phyloP scores from a whole-genome alignment of 1,140 invertebrate species.

The Aphaenogaster floridana region DNA sequence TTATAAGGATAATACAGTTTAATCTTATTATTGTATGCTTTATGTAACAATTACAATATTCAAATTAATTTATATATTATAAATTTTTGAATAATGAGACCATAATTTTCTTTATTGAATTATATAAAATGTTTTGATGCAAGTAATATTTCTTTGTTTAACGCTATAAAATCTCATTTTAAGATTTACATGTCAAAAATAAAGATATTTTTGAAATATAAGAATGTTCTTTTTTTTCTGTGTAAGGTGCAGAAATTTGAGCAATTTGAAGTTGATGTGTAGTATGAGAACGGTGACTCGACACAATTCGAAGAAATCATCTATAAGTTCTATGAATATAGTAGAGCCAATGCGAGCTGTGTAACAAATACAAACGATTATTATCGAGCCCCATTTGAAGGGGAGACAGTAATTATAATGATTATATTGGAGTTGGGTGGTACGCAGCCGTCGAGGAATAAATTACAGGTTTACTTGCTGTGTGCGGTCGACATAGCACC shows the following conservation, averaged over 20 bases:
- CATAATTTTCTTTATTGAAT: too few species aligned
- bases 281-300: constrained; percentile 19
- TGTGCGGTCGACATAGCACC: constrained; percentile 83
- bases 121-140: too few species aligned
- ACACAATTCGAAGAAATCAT: constrained; percentile 55
- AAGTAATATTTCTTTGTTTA: too few species aligned
- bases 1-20: too few species aligned
- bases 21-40: too few species aligned
- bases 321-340: constrained; percentile 42
- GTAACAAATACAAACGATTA: constrained; percentile 81
- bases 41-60: too few species aligned
- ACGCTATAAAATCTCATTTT: too few species aligned
- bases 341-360: constrained; percentile 58
- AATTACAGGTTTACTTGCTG: constrained; percentile 85
- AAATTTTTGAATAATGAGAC: too few species aligned
- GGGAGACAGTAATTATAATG: constrained; percentile 86
- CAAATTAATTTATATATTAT: too few species aligned
- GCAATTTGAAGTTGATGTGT: constrained; percentile 19
- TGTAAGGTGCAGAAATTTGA: constrained; percentile 4
- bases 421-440: constrained; percentile 85
- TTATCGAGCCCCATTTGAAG: constrained; percentile 84
- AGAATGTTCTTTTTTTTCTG: too few species aligned
- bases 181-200: too few species aligned
- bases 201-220: too few species aligned
- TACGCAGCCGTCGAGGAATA: constrained; percentile 83